Percentiles rank a stretch among this genome's conserved stretches.
Conservation (phyloP, 2,888 invertebrate species). For the Lepidocyrtinus sp. region DNA sequence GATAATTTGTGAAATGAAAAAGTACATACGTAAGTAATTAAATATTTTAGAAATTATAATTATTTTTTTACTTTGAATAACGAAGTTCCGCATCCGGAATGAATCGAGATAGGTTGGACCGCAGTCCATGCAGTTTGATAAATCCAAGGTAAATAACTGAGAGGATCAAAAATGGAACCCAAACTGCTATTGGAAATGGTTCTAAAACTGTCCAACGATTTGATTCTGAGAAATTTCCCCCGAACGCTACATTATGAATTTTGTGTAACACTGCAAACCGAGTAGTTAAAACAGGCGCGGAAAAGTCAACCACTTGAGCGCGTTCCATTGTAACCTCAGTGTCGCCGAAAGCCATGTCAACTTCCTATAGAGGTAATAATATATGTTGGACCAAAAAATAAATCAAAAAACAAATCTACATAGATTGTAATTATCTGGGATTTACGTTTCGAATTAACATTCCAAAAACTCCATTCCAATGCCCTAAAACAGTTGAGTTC, state of each 20-base stretch:
- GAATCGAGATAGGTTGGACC: not conserved
- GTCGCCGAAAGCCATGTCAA: constrained; percentile 41
- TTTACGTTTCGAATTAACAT: constrained; percentile 39
- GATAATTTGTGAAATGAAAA: too few relatives aligned
- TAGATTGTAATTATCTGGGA: not conserved
- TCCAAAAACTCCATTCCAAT: constrained; percentile 31
- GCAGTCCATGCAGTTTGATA: constrained; percentile 14
- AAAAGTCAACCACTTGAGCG: constrained; percentile 38
- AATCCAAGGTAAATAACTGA: constrained; percentile 27
- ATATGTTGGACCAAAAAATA: too few relatives aligned
- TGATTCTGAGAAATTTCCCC: too few relatives aligned
- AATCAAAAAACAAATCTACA: not conserved
- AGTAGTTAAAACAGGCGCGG: constrained; percentile 27
- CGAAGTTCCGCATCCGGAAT: constrained; percentile 4
- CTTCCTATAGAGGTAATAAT: constrained; percentile 27
- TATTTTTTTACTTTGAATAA: constrained; percentile 15
- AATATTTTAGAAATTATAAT: not conserved
- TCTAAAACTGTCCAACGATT: constrained; percentile 19
- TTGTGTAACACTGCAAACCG: constrained; percentile 25
- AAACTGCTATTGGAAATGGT: constrained; percentile 28
- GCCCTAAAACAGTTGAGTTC: constrained; percentile 6
- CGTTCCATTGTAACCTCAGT: constrained; percentile 41
- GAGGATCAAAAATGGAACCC: constrained; percentile 23
- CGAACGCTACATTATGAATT: not conserved
- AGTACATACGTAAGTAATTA: not conserved